Percentiles rank a stretch among this genome's conserved stretches.
Evolutionary conservation across 2,113 vertebrate genomes (phyloP).

Genomic region (Melanerpes aurifrons): DNA sequence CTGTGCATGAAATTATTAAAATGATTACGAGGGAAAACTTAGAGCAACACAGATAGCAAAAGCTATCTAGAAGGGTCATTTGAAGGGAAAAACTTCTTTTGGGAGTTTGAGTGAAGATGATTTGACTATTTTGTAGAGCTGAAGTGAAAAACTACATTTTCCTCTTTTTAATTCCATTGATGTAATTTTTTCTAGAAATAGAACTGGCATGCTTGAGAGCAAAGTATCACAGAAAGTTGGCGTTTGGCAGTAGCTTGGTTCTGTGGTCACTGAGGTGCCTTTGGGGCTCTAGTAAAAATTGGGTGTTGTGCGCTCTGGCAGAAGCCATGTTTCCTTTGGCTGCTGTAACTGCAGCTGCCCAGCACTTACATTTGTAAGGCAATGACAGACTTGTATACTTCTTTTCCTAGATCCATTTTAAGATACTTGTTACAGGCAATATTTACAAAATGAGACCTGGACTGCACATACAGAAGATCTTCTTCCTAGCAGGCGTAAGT

Average conservation of each 20-base stretch:
- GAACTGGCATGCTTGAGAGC: not conserved
- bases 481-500: not conserved
- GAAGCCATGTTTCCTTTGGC: not conserved
- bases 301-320: not conserved
- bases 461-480: not conserved
- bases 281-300: slow-evolving; percentile 5
- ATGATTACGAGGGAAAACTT: not conserved
- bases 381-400: not conserved
- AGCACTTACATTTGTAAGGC: not conserved
- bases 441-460: not conserved
- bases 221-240: not conserved
- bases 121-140: not conserved
- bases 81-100: not conserved
- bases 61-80: not conserved
- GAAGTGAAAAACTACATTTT: not conserved
- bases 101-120: not conserved
- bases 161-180: not conserved
- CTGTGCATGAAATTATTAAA: not conserved
- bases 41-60: not conserved
- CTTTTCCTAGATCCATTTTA: not conserved
- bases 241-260: not conserved
- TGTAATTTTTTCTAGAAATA: not conserved
- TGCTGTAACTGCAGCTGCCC: not conserved
- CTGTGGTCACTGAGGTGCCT: not conserved
- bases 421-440: not conserved